A percentile compares a stretch with the other conserved stretches of the same genome.
Conservation (phyloP, 30 jellyfish, hydroid and myxozoan genomes). For the Aurelia aurita complex sp. Pacific region DNA sequence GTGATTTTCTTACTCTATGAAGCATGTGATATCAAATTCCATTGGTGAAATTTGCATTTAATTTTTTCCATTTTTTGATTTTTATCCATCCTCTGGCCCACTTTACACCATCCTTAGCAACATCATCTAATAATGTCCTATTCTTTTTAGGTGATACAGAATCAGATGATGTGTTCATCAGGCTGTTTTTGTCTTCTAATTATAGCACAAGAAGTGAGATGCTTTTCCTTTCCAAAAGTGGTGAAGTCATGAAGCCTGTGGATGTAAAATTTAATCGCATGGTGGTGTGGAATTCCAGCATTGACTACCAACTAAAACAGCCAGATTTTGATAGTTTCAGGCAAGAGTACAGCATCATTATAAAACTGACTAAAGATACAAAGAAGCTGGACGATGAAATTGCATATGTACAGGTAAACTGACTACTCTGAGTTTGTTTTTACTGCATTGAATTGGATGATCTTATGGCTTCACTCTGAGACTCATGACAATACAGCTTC, state of each 20-base stretch:
- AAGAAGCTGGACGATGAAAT: conserved; percentile 22
- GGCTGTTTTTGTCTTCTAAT: conserved; percentile 1
- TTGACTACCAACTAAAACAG: conserved; percentile 19
- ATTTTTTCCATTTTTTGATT: too few relatives aligned
- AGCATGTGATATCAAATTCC: too few relatives aligned
- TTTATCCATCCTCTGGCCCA: too few relatives aligned
- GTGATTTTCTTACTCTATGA: too few relatives aligned
- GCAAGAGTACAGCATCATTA: conserved; percentile 33
- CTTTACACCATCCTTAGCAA: too few relatives aligned
- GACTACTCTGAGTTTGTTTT: too few relatives aligned
- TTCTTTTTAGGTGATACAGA: conserved; percentile 21
- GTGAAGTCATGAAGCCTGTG: conserved; percentile 24
- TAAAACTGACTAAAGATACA: conserved; percentile 11
- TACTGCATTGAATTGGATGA: too few relatives aligned
- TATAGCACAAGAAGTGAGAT: conserved; percentile 13
- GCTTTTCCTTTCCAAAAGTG: conserved; percentile 25
- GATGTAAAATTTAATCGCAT: conserved; percentile 24
- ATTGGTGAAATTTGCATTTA: too few relatives aligned
- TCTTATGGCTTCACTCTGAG: too few relatives aligned
- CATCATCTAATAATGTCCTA: too few relatives aligned
- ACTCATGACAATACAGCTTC: too few relatives aligned
- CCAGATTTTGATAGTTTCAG: conserved; percentile 33
- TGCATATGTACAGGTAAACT: background rate
- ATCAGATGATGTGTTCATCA: conserved; percentile 10
- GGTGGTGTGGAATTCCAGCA: conserved; percentile 47